Evolutionary conservation across 2,888 invertebrate species (phyloP).

Genomic region (Eupeodes latifasciatus): DNA sequence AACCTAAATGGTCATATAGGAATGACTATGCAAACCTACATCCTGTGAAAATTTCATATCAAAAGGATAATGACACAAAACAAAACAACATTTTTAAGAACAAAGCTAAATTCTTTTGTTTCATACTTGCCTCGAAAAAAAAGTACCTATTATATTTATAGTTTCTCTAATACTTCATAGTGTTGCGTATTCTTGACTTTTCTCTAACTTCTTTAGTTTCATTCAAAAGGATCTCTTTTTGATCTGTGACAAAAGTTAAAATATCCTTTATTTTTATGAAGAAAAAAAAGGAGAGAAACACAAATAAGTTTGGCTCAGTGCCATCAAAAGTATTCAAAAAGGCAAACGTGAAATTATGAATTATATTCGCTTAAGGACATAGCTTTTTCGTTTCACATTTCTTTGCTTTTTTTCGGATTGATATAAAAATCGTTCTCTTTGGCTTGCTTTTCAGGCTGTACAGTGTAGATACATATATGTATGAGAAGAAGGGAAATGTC

Average conservation of each 20-base stretch:
- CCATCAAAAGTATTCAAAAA: constrained; percentile 49
- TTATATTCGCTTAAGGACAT: constrained; percentile 38
- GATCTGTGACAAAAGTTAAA: constrained; percentile 66
- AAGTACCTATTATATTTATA: constrained; percentile 5
- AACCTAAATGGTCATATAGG: constrained; percentile 1
- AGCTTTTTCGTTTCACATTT: constrained; percentile 25
- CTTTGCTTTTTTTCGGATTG: constrained; percentile 22
- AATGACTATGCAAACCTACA: constrained; percentile 53
- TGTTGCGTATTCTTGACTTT: constrained; percentile 48
- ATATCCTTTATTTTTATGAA: constrained; percentile 16
- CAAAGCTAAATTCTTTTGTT: constrained; percentile 52
- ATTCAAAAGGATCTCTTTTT: constrained; percentile 35
- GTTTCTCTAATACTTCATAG: constrained; percentile 49
- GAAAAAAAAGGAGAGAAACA: too few relatives aligned
- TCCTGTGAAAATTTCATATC: constrained; percentile 15
- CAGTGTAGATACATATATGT: too few relatives aligned
- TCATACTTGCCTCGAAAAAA: constrained; percentile 39
- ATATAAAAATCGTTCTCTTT: constrained; percentile 13
- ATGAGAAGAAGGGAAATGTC: constrained; percentile 20
- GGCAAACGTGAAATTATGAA: constrained; percentile 63
- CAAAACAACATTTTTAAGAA: constrained; percentile 7
- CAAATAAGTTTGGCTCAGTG: constrained; percentile 60
- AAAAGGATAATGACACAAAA: constrained; percentile 41
- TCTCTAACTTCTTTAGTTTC: neutral
- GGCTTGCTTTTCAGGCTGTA: neutral